Evolutionary conservation across 2,797 vertebrate genomes (phyloP), one percentile per base, ranked within the genome.

Genomic region (Leptatherina wallacei): DNA sequence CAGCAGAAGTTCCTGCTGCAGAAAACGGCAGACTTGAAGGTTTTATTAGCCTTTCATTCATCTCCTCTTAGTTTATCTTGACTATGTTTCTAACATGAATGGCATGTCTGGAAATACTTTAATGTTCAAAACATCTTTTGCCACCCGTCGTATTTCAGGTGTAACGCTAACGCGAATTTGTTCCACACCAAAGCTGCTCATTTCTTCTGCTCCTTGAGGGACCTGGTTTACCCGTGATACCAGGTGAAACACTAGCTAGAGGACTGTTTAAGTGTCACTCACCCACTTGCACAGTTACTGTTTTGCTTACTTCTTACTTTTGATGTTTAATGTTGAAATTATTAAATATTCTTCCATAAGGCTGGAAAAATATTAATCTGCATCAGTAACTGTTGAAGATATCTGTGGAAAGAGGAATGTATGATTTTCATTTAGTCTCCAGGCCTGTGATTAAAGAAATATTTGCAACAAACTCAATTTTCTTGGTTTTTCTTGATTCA

Each of bases 371-470:
- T 11, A 24, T 60, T 24, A 11, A 36, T 74, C 6, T 4, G 5
- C 24, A 61, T 70, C 1, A 49, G 22, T 68, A 35, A 60, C 42
- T 56, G 30, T 69, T 73, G 44, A 51, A 80, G 67, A 55, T 27
- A 10, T 36, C 6, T 14, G 30, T 32, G 44, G 59, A 52, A 44
- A 62, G 18, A 65, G 64, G 52, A 71, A 61, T 61, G 65, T 79
- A 47, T 71, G 40, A 75, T 77, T 85, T 56, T 79, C 60, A 69
- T 83, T 79, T 72, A 13, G 44, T 84, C 80, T 83, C 44, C 84
- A 86, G 75, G 49, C 83, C 59, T 72, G 35, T 74, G 65, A 94
- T 91, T 90, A 92, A 93, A 90, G 3, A 84, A 57, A 70, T 69
- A 86, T 88, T 84, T 90, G 69, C 81, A 71, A 62, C 85, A 80